Base-by-base conservation (phyloP, 1,140 invertebrate genomes). In the Drosophila carrolli region DNA sequence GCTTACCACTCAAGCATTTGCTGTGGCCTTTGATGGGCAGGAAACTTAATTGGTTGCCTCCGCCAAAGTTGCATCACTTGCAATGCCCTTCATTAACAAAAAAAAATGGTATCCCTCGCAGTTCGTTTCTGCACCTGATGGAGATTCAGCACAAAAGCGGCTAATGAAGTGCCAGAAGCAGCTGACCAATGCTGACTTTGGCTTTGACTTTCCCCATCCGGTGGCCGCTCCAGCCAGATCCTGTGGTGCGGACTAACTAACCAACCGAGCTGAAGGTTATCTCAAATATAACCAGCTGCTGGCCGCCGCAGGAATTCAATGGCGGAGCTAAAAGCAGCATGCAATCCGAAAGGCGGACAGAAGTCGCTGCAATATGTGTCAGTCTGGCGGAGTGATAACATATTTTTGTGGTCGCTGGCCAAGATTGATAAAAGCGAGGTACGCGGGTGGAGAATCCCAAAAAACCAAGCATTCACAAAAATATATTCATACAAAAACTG, bases 301-400 rank as follows among this genome's bases (percentile, higher is more conserved):
- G 40, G 46, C 13, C 35, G 19, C n/a, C 19, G 16, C 29, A 32
- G 35, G 14, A 70, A 70, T 50, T 46, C 51, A 37, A 58, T 41
- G 37, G 23, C 27, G 23, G 4, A 19, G 13, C 60, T 19, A 10
- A 14, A 19, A 11, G 16, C 50, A 29, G 4, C 19, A 55, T 63
- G 29, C 40, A 35, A 29, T 55, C 40, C 51, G 23, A 29, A 46
- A 16, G n/a, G 23, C 32, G 47, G 51, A 62, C 66, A 80, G 46
- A 78, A 65, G 75, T 78, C 74, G 57, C 47, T 68, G 81, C 61
- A 71, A 71, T 71, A 83, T 80, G 72, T 83, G 81, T 71, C 84
- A 74, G 51, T 37, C 78, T 44, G 56, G 59, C 72, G 57, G 50
- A 71, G 75, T 77, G 50, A 70, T 82, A 83, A 58, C 46, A 54